These are phyloP conservation scores for Nycticorax nycticorax DNA, from an alignment of 2,113 vertebrate species.

Conservation along the genomic window DNA sequence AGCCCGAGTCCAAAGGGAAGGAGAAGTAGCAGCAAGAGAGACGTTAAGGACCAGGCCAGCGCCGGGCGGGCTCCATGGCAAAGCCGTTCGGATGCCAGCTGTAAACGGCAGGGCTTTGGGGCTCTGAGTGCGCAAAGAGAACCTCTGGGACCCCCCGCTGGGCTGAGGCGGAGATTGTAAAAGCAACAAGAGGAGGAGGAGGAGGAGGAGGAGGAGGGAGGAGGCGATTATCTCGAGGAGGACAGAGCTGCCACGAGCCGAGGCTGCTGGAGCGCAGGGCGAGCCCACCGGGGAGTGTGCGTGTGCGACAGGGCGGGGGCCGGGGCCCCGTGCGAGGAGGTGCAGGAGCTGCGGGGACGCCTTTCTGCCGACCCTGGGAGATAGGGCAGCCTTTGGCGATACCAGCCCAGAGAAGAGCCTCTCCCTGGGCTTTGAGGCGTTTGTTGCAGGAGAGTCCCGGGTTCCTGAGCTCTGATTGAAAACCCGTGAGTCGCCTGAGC, in stretches of 20 bases:
- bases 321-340: not conserved
- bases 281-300: slow-evolving; percentile 11
- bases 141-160: accelerated
- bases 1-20: not conserved
- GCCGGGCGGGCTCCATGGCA: not conserved
- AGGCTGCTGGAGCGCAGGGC: not conserved
- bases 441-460: not conserved
- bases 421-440: not conserved
- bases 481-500: not conserved
- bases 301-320: slow-evolving; percentile 39
- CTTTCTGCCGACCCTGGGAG: not conserved
- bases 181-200: slow-evolving; percentile 2
- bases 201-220: not conserved
- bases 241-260: not conserved
- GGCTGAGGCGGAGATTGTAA: slow-evolving; percentile 24
- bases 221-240: not conserved
- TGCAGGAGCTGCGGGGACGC: not conserved
- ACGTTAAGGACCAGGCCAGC: not conserved
- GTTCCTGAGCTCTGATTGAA: not conserved
- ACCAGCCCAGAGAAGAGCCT: not conserved
- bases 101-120: not conserved
- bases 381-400: not conserved
- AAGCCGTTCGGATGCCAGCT: not conserved
- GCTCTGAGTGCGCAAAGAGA: not conserved
- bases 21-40: slow-evolving; percentile 51